These are phyloP conservation scores for Dromiciops gliroides DNA, from an alignment of 2,113 vertebrate species.

Conservation along the genomic window DNA sequence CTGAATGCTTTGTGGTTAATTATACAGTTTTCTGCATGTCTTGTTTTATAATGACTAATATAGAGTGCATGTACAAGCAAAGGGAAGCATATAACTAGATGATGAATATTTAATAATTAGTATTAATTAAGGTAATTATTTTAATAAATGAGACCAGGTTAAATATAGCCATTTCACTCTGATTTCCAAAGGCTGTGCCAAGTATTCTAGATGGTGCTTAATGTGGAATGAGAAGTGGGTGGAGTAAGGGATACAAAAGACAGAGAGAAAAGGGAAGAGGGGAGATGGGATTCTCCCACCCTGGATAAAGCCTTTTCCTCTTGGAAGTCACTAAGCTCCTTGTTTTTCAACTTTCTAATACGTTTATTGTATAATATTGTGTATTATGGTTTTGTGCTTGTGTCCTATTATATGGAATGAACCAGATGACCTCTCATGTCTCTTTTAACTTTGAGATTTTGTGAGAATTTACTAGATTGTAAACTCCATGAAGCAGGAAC, in stretches of 20 bases:
- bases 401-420: neutral
- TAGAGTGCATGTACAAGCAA: slow-evolving; percentile 80
- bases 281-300: neutral
- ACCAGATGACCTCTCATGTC: neutral
- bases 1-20: slow-evolving; percentile 84
- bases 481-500: neutral
- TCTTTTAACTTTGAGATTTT: neutral
- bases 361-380: neutral
- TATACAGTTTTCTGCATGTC: slow-evolving; percentile 83
- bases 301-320: neutral
- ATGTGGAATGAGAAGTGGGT: slow-evolving; percentile 20
- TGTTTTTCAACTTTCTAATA: neutral
- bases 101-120: slow-evolving; percentile 84
- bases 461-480: neutral
- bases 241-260: slow-evolving; percentile 34
- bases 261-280: slow-evolving; percentile 13
- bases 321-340: neutral
- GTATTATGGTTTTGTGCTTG: neutral
- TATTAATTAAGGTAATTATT: slow-evolving; percentile 85
- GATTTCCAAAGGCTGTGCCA: slow-evolving; percentile 72
- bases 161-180: slow-evolving; percentile 74
- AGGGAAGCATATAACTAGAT: slow-evolving; percentile 80
- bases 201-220: slow-evolving; percentile 58
- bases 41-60: slow-evolving; percentile 85
- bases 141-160: slow-evolving; percentile 84